Evolutionary conservation across 2,797 vertebrate species (phyloP).

Genomic region (Adrianichthys oophorus): DNA sequence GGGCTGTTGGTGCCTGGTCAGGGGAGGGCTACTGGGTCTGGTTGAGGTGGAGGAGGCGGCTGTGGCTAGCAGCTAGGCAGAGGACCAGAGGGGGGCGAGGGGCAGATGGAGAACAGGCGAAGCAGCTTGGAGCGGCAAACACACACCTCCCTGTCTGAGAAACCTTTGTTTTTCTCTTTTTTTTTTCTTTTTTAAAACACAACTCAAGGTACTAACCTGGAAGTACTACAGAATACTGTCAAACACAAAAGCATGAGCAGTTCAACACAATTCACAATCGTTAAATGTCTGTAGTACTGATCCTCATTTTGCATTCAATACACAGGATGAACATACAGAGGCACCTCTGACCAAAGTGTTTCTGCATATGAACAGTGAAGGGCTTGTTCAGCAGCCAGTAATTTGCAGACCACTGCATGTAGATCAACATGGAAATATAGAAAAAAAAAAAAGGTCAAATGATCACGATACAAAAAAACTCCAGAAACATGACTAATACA

Average conservation of each 20-base stretch:
- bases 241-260: slow-evolving; percentile 70
- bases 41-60: slow-evolving; percentile 52
- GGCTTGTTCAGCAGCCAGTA: slow-evolving; percentile 72
- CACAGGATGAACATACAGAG: slow-evolving; percentile 76
- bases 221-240: slow-evolving; percentile 77
- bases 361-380: slow-evolving; percentile 80
- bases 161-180: slow-evolving; percentile 28
- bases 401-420: slow-evolving; percentile 69
- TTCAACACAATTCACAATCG: slow-evolving; percentile 70
- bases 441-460: slow-evolving; percentile 30
- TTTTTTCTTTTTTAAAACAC: slow-evolving; percentile 30
- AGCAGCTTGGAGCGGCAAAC: slow-evolving; percentile 74
- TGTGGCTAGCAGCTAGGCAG: slow-evolving; percentile 75
- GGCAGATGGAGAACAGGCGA: slow-evolving; percentile 66
- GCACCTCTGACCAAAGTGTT: slow-evolving; percentile 79
- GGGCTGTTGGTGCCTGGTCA: slow-evolving; percentile 63
- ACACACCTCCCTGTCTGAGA: slow-evolving; percentile 62
- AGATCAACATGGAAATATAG: slow-evolving; percentile 42
- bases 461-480: slow-evolving; percentile 52
- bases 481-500: slow-evolving; percentile 78
- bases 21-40: slow-evolving; percentile 64
- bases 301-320: slow-evolving; percentile 77
- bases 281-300: slow-evolving; percentile 73
- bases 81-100: slow-evolving; percentile 48
- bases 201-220: slow-evolving; percentile 71